Percentiles rank a stretch among this genome's conserved stretches.
Evolutionary conservation across 2,888 invertebrate genomes (phyloP).

Genomic region (Chirona hameri): DNA sequence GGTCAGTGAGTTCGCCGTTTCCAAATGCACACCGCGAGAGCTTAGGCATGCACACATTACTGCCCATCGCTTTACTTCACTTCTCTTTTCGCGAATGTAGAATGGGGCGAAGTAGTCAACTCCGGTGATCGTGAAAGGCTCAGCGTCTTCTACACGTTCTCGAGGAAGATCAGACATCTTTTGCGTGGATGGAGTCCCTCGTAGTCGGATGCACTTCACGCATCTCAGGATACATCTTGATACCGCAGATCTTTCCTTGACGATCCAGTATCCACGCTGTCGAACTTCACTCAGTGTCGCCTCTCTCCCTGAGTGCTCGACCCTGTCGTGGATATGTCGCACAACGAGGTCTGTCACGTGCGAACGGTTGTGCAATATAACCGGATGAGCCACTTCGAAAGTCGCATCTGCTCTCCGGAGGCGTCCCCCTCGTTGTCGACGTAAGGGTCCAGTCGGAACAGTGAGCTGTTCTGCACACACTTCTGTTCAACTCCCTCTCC

Average conservation of each 20-base stretch:
- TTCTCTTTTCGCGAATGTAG: neutral
- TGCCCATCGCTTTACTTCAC: neutral
- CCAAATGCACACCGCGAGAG: neutral
- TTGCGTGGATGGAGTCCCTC: neutral
- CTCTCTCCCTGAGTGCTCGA: neutral
- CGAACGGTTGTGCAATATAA: neutral
- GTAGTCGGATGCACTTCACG: neutral
- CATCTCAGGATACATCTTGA: neutral
- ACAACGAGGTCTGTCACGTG: neutral
- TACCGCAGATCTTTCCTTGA: neutral
- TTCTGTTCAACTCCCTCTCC: neutral
- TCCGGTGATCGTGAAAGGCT: neutral
- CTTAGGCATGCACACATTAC: neutral
- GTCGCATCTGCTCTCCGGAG: neutral
- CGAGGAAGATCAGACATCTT: neutral
- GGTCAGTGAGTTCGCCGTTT: neutral
- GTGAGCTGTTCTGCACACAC: neutral
- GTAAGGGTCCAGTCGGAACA: neutral
- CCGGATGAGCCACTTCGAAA: neutral
- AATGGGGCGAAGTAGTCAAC: neutral
- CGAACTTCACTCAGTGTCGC: neutral
- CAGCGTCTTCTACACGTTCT: neutral
- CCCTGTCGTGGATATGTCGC: neutral
- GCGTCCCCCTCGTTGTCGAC: neutral
- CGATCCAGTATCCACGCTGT: neutral